Conservation (phyloP, 1,140 invertebrate species). For the Drosophila sechellia region DNA sequence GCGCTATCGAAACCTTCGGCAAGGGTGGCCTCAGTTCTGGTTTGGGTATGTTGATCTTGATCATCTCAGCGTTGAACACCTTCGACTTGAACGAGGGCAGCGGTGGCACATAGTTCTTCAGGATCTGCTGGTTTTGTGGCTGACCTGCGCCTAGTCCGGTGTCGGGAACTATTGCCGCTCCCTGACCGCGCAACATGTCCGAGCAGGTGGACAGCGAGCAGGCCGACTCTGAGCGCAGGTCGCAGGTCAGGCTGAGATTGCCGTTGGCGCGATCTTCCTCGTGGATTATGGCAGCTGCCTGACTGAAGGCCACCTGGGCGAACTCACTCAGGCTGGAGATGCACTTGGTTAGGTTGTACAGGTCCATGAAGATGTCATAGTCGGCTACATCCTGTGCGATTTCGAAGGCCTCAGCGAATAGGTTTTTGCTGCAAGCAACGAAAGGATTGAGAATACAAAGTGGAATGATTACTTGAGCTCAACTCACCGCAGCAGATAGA, state of each 20-base stretch:
- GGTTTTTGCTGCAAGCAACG: conserved; percentile 87
- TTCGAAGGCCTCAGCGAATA: conserved; percentile 94
- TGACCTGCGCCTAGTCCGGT: background rate
- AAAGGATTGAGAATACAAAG: background rate
- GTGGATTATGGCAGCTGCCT: conserved; percentile 88
- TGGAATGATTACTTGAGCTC: rapidly evolving
- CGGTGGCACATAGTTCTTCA: conserved; percentile 82
- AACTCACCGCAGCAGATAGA: conserved; percentile 89
- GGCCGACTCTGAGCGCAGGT: conserved; percentile 84
- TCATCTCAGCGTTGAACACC: conserved; percentile 80
- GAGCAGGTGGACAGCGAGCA: conserved; percentile 86
- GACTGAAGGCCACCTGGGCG: conserved; percentile 90
- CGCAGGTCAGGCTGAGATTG: conserved; percentile 86
- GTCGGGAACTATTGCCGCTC: background rate
- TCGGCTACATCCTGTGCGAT: conserved; percentile 93
- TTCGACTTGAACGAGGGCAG: conserved; percentile 80
- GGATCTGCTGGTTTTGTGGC: conserved; percentile 68
- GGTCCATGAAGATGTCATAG: conserved; percentile 93
- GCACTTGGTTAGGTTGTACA: conserved; percentile 91
- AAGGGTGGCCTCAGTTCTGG: conserved; percentile 71
- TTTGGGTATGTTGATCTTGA: conserved; percentile 83
- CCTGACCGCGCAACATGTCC: conserved; percentile 51
- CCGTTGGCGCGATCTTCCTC: conserved; percentile 82
- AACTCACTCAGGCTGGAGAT: conserved; percentile 88
- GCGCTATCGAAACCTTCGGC: conserved; percentile 45